Percentiles rank a stretch among this genome's conserved stretches.
Evolutionary conservation across 2,888 invertebrate species (phyloP).

Genomic region (Caenorhabditis sinica): DNA sequence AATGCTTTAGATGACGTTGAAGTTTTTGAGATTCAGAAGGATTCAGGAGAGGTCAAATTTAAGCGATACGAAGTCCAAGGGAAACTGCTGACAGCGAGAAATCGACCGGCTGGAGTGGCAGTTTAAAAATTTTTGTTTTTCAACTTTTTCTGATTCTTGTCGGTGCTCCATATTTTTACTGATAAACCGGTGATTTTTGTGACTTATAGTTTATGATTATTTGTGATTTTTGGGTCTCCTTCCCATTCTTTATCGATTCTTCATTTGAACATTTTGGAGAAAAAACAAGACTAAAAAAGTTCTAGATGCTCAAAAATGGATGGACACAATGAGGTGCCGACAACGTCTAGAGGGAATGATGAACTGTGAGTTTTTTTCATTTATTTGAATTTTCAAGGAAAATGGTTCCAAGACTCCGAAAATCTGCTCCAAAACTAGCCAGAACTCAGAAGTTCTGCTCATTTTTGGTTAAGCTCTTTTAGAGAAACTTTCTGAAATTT

Average conservation of each 20-base stretch:
- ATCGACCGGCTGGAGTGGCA: constrained; percentile 61
- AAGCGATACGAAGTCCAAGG: constrained; percentile 27
- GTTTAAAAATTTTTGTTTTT: constrained; percentile 8
- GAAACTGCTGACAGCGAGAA: constrained; percentile 54
- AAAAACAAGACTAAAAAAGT: neutral
- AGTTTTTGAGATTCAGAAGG: constrained; percentile 61
- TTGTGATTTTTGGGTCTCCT: constrained; percentile 14
- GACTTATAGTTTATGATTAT: neutral
- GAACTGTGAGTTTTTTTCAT: constrained; percentile 26
- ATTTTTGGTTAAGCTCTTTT: no score
- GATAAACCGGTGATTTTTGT: constrained; percentile 22
- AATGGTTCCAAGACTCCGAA: no score
- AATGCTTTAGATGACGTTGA: constrained; percentile 70
- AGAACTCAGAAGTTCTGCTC: no score
- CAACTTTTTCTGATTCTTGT: no score
- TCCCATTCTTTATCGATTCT: constrained; percentile 13
- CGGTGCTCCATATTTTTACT: constrained; percentile 1
- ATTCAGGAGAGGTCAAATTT: constrained; percentile 17
- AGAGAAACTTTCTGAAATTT: no score
- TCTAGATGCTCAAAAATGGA: constrained; percentile 58
- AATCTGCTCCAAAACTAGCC: no score
- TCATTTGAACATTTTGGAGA: neutral
- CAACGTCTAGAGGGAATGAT: constrained; percentile 35
- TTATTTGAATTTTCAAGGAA: neutral
- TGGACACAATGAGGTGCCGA: constrained; percentile 51